Base-by-base conservation (phyloP, 2,113 vertebrate genomes). In the Uropsilus gracilis region DNA sequence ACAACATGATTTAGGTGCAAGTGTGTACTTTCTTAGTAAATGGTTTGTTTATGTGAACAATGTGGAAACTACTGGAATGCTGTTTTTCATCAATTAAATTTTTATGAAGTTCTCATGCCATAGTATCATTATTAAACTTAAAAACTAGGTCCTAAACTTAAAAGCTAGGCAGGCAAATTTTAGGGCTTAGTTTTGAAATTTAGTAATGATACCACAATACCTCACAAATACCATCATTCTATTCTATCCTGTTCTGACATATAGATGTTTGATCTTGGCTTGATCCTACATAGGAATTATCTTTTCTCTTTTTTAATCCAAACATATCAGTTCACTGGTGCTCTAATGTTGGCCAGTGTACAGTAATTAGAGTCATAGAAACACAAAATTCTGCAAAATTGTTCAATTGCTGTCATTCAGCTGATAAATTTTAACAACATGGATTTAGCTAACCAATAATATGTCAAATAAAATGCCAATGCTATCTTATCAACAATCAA, bases 381-480 rank as follows among this genome's bases (percentile, higher is more conserved):
- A 84, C 71, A 46, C 30, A 55, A 85, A 72, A 77, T 57, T 69
- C 71, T 68, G 26, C 8, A 84, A 89, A 92, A 72, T 20, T 72
- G 2, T 93, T 48, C 16, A 89, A 8, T 85, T 88, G 83, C 17
- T 93, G 30, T 8, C 46, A 91, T 26, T 89, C 14, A 81, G 22
- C 12, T 72, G 30, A 68, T 57, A 34, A 17, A 30, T 84, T 88
- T 86, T 96, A 5, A 71, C 17, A 80, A 73, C 2, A 71, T 48
- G 72, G 3, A 84, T 46, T 71, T 86, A 86, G 48, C 18, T 75
- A 71, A 86, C 20, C 16, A 91, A 80, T 53, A 80, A 57, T 26
- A 84, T 26, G 17, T 63, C 48, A 73, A 24, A 64, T 73, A 83
- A 94, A 84, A 88, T 86, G 22, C 10, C 39, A 96, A 24, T 26